phyloP scores from a whole-genome alignment of 2,113 vertebrate genomes.

The Anthoscopus minutus region DNA sequence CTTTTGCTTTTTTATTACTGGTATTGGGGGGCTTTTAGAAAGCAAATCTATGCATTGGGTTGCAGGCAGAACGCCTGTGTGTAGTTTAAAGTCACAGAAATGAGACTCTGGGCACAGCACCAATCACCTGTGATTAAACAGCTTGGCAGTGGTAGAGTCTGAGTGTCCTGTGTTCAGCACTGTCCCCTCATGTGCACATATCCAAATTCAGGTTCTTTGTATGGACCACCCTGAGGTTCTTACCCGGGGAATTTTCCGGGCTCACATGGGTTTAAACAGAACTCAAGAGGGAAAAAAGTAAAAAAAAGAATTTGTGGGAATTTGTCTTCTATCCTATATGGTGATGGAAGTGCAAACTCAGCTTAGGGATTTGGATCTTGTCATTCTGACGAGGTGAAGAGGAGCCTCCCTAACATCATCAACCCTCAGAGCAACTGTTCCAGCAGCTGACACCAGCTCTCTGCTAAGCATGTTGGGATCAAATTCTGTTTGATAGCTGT shows the following conservation, averaged over 20 bases:
- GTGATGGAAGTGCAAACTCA: neutral
- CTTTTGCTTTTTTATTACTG: neutral
- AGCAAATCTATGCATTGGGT: neutral
- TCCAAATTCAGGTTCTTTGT: neutral
- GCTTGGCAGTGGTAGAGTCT: neutral
- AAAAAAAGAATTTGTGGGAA: neutral
- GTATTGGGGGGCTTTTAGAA: neutral
- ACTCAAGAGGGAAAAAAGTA: neutral
- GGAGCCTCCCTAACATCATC: neutral
- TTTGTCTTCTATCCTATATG: neutral
- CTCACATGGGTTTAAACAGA: neutral
- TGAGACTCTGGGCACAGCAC: neutral
- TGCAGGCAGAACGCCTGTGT: neutral
- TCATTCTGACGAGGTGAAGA: neutral
- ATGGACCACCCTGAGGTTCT: neutral
- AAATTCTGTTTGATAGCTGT: neutral
- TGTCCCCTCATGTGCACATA: neutral
- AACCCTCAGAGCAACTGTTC: neutral
- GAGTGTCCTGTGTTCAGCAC: neutral
- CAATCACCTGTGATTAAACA: neutral
- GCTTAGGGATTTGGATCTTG: neutral
- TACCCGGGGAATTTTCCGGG: neutral
- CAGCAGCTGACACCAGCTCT: neutral
- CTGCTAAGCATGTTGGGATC: neutral
- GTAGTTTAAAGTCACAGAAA: neutral